Evolutionary conservation across 2,888 invertebrate species (phyloP).

Genomic region (Amphipyra berbera): DNA sequence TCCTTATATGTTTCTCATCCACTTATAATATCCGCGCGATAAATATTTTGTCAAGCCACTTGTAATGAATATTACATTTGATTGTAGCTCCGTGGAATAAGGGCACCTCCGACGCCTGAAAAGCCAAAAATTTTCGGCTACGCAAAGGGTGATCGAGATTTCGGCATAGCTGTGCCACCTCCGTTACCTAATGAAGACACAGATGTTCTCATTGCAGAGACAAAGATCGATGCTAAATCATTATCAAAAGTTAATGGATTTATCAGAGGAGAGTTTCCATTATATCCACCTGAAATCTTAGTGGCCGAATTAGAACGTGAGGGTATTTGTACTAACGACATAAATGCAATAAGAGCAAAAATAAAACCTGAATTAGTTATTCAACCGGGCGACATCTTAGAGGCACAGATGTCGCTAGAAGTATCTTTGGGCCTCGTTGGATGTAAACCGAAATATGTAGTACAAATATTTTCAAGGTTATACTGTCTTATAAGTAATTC

Average conservation of each 20-base stretch:
- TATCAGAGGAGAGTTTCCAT: constrained; percentile 75
- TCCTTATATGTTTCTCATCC: too few relatives aligned
- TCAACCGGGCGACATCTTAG: constrained; percentile 69
- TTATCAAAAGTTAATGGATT: constrained; percentile 72
- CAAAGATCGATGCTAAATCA: constrained; percentile 74
- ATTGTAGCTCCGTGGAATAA: constrained; percentile 75
- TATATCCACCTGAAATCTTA: constrained; percentile 71
- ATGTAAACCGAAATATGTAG: constrained; percentile 67
- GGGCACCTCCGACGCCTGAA: constrained; percentile 32
- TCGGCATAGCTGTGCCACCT: constrained; percentile 56
- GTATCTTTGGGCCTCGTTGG: constrained; percentile 81
- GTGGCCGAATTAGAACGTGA: constrained; percentile 65
- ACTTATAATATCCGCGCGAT: too few relatives aligned
- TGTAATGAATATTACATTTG: constrained; percentile 6
- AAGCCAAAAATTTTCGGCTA: constrained; percentile 72
- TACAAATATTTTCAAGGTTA: constrained; percentile 73
- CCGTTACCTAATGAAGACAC: constrained; percentile 52
- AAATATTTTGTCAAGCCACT: too few relatives aligned
- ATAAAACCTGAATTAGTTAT: constrained; percentile 67
- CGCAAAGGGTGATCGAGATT: constrained; percentile 69
- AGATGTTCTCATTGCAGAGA: constrained; percentile 77
- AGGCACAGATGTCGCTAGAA: constrained; percentile 81
- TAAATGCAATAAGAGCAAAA: constrained; percentile 71
- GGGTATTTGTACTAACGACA: constrained; percentile 79
- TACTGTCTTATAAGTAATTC: constrained; percentile 68